A percentile compares a stretch with the other conserved stretches of the same genome.
phyloP scores from a whole-genome alignment of 2,797 vertebrate genomes.

The Lepus townsendii region DNA sequence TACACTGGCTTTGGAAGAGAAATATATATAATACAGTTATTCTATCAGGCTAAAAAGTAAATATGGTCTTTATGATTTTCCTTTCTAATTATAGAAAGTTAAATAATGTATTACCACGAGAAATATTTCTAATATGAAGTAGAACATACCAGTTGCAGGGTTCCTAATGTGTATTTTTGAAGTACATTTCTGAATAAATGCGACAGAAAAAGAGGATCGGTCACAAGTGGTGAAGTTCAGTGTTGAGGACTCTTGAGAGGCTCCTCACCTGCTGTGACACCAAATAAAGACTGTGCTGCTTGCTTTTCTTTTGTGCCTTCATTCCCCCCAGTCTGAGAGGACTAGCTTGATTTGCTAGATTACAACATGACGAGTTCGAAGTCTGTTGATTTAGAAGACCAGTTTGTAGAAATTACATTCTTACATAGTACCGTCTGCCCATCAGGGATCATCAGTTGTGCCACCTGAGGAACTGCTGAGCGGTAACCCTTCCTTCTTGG shows the following conservation, averaged over 20 bases:
- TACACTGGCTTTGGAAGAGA: constrained; percentile 87
- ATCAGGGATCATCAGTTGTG: constrained; percentile 43
- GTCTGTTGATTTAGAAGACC: constrained; percentile 48
- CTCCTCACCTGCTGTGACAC: constrained; percentile 84
- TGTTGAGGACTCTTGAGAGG: constrained; percentile 74
- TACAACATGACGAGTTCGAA: constrained; percentile 24
- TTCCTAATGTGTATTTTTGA: constrained; percentile 81
- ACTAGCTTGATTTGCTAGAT: constrained; percentile 64
- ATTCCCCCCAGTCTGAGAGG: constrained; percentile 59
- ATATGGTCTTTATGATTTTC: constrained; percentile 86
- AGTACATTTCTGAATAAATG: constrained; percentile 83
- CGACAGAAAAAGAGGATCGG: constrained; percentile 81
- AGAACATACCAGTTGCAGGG: constrained; percentile 85
- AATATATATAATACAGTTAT: constrained; percentile 88
- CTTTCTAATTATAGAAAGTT: constrained; percentile 87
- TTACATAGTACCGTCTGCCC: background rate
- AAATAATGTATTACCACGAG: constrained; percentile 91
- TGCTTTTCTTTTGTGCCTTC: constrained; percentile 87
- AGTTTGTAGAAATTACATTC: constrained; percentile 54
- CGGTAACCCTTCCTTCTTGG: background rate
- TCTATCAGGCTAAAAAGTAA: constrained; percentile 85
- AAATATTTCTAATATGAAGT: constrained; percentile 86
- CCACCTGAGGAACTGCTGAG: background rate
- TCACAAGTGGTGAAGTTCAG: constrained; percentile 72
- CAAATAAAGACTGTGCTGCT: constrained; percentile 95